A percentile compares a stretch with the other conserved stretches of the same genome.
These are phyloP conservation scores for Drosophila barbarae DNA, from an alignment of 2,888 invertebrate genomes.

Conservation along the genomic window DNA sequence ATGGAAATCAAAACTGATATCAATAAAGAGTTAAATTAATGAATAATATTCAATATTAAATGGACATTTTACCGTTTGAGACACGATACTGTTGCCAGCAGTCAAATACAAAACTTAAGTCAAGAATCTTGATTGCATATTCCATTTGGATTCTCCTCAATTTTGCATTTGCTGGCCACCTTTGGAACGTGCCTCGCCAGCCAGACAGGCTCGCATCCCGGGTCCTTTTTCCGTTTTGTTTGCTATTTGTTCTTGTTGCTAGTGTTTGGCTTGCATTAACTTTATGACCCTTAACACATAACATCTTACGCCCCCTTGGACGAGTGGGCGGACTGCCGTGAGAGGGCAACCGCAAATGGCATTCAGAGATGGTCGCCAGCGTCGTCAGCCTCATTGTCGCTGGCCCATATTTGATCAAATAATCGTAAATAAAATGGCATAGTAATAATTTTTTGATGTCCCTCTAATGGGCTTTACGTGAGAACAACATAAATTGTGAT, in stretches of 20 bases:
- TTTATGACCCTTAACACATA: constrained; percentile 64
- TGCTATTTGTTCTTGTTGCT: constrained; percentile 37
- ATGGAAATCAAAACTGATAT: not conserved
- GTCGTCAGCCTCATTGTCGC: constrained; percentile 17
- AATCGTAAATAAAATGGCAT: constrained; percentile 69
- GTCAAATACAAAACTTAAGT: not conserved
- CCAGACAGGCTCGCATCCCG: constrained; percentile 13
- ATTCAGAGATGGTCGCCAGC: constrained; percentile 32
- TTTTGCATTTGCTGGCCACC: constrained; percentile 35
- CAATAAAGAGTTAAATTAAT: constrained; percentile 6
- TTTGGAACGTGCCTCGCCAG: constrained; percentile 32
- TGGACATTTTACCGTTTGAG: not conserved
- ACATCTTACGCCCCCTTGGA: constrained; percentile 51
- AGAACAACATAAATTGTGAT: constrained; percentile 63
- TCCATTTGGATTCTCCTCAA: constrained; percentile 19
- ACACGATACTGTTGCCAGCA: not conserved
- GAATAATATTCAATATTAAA: not conserved
- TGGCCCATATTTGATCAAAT: constrained; percentile 64
- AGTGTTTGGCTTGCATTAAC: constrained; percentile 64
- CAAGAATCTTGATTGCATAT: constrained; percentile 10
- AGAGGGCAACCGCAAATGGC: constrained; percentile 31
- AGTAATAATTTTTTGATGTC: constrained; percentile 69
- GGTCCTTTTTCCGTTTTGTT: constrained; percentile 13
- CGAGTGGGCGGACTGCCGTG: constrained; percentile 5
- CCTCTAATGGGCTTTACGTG: constrained; percentile 68